phyloP scores from a whole-genome alignment of 2,797 vertebrate species.

The Eulemur mongoz region DNA sequence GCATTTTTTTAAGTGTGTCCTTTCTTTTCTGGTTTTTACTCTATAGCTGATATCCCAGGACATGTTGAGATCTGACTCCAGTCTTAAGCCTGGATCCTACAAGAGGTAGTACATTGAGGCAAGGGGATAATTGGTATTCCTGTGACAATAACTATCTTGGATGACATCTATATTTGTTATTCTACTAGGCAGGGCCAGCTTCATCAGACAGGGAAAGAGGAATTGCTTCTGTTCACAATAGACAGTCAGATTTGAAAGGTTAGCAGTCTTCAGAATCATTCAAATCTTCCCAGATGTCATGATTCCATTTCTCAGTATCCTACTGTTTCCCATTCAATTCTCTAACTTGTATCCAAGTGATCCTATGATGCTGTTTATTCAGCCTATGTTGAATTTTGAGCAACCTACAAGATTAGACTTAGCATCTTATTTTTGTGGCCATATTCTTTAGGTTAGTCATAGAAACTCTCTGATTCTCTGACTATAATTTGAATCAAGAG shows the following conservation, averaged over 20 bases:
- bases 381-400: background rate
- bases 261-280: background rate
- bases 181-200: background rate
- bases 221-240: background rate
- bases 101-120: background rate
- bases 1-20: background rate
- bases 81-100: background rate
- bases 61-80: background rate
- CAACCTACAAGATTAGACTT: background rate
- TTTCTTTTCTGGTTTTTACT: background rate
- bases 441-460: background rate
- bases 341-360: background rate
- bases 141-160: background rate
- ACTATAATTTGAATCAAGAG: background rate
- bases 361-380: background rate
- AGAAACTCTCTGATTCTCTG: background rate
- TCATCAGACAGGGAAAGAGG: background rate
- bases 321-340: background rate
- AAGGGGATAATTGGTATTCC: background rate
- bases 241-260: background rate
- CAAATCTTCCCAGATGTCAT: background rate
- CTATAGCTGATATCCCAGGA: background rate
- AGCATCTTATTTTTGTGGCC: background rate
- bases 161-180: background rate
- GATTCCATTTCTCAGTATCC: background rate